Base-by-base conservation (phyloP, 2,797 vertebrate genomes). In the Xiphorhynchus erythropygius region DNA sequence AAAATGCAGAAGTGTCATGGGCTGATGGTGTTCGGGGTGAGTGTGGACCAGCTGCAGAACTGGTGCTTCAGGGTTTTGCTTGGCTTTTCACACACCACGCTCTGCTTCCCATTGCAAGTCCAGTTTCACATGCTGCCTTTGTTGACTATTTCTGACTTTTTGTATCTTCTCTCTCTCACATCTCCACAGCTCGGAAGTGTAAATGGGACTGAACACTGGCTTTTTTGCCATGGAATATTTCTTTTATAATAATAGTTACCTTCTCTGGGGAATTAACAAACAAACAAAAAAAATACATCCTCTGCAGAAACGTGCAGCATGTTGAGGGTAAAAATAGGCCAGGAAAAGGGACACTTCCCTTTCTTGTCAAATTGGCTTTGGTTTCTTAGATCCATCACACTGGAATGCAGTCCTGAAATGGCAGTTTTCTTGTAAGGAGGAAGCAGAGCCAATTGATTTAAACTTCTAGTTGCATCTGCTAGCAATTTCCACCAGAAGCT, bases 361-460 rank as follows among this genome's bases (percentile, higher is more conserved):
- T 93, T 78, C 83, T 89, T 96, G 84, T 91, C 90, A 82, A 77
- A 84, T 94, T 92, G 67, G 64, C 81, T 92, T 93, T 90, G 81
- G 82, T 94, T 94, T 93, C 87, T 93, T 90, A 93, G 79, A 90
- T 95, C 93, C 90, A 91, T 93, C 91, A 87, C 0, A 2, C 65
- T 96, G 90, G 93, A 96, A 96, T 93, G 93, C 47, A 91, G 79
- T 50, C 71, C 76, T 87, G 67, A 92, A 94, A 95, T 0, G 14
- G 76, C 90, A 88, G 2, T 94, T 95, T 93, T 94, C 92, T 91
- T 77, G 49, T 71, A 90, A 91, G 85, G 83, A 95, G 81, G 92
- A 96, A 95, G 87, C 88, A 94, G 86, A 94, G 81, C 90, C 86
- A 89, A 93, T 94, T 95, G 95, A 96, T 94, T 94, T 94, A 93